Conservation (phyloP, 2,113 vertebrate species). For the Ctenomys sociabilis region DNA sequence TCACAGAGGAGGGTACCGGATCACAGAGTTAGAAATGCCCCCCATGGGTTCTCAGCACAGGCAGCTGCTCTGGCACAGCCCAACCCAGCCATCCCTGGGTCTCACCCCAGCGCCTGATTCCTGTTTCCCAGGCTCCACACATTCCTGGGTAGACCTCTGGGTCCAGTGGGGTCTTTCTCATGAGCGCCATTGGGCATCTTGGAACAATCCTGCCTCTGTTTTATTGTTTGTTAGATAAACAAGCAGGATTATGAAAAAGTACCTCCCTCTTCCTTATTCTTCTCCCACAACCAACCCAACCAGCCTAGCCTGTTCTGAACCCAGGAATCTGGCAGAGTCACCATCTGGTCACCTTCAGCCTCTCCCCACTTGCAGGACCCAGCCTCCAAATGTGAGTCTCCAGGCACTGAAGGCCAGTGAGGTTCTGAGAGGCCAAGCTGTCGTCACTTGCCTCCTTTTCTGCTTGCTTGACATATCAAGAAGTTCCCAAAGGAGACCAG, state of each 20-base stretch:
- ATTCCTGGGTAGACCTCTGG: constrained; percentile 56
- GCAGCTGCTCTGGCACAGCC: rapidly evolving
- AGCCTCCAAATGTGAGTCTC: neutral
- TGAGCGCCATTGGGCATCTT: neutral
- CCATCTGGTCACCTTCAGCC: neutral
- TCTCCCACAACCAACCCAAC: constrained; percentile 56
- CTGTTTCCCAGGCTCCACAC: constrained; percentile 55
- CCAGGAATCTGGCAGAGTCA: neutral
- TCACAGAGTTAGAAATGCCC: rapidly evolving
- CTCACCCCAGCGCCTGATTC: rapidly evolving
- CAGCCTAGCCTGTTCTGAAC: constrained; percentile 68
- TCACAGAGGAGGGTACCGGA: rapidly evolving
- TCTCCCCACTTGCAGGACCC: neutral
- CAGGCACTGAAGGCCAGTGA: rapidly evolving
- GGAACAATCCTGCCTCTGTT: constrained; percentile 68
- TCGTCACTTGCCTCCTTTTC: neutral
- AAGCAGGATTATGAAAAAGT: constrained; percentile 28
- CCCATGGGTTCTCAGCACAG: rapidly evolving
- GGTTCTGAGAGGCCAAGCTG: neutral
- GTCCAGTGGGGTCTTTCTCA: constrained; percentile 59
- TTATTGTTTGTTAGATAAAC: constrained; percentile 54
- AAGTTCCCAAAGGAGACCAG: neutral
- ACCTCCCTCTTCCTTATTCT: constrained; percentile 48
- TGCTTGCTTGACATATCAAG: neutral
- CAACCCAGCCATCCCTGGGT: rapidly evolving